Evolutionary conservation across 2,888 invertebrate species (phyloP).

Genomic region (Leptodirus hochenwartii): DNA sequence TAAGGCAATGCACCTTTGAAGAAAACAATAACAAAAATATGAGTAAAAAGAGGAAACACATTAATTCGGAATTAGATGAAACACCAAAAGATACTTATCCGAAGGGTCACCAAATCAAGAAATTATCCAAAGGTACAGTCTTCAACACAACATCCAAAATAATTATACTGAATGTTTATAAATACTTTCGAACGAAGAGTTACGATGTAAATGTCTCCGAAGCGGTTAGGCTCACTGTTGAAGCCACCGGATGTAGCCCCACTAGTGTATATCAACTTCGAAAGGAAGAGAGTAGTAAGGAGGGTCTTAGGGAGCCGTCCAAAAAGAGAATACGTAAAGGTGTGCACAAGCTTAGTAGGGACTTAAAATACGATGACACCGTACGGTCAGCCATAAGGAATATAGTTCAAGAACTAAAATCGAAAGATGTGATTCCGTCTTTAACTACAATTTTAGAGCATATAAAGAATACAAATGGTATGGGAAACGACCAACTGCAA

Average conservation of each 20-base stretch:
- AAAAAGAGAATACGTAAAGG: constrained; percentile 25
- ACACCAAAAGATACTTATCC: no score
- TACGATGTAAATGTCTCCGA: constrained; percentile 24
- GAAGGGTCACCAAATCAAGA: no score
- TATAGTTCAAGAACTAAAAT: constrained; percentile 24
- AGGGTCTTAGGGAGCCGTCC: constrained; percentile 25
- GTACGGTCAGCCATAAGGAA: constrained; percentile 23
- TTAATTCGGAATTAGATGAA: no score
- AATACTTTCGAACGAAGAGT: constrained; percentile 22
- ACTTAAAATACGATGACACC: constrained; percentile 23
- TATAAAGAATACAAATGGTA: no score
- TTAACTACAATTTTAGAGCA: constrained; percentile 23
- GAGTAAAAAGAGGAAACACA: no score
- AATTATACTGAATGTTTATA: constrained; percentile 26
- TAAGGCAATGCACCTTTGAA: no score
- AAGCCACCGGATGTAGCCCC: constrained; percentile 27
- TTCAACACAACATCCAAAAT: no score
- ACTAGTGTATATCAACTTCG: constrained; percentile 26
- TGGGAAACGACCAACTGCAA: constrained; percentile 19
- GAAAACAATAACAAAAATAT: no score
- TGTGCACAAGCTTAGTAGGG: constrained; percentile 25
- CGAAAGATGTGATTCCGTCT: constrained; percentile 22
- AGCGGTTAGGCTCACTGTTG: constrained; percentile 22
- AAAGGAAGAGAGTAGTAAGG: constrained; percentile 24
- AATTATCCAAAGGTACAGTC: no score